phyloP scores from a whole-genome alignment of 2,797 vertebrate species.

The Coracias cyanogaster region DNA sequence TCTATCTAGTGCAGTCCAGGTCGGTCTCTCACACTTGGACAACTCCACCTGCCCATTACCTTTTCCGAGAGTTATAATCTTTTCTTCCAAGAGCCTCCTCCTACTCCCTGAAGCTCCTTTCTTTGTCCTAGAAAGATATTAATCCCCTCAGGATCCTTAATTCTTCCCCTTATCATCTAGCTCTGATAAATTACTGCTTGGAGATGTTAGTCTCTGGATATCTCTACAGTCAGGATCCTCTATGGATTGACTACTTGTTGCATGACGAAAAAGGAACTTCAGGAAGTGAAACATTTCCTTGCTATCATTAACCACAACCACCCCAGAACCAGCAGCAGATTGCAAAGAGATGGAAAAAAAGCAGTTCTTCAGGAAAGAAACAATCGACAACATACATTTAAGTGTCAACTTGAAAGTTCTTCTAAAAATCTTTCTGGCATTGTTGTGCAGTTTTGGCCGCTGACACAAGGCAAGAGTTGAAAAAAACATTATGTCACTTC shows the following conservation, averaged over 20 bases:
- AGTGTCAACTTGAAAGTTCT: not conserved
- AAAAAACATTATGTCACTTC: not conserved
- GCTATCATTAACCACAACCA: not conserved
- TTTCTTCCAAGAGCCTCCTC: not conserved
- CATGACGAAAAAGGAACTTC: not conserved
- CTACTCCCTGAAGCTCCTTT: not conserved
- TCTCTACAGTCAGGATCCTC: not conserved
- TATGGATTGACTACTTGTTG: not conserved
- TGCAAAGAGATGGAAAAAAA: not conserved
- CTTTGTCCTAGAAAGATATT: conserved; percentile 15
- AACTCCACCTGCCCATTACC: not conserved
- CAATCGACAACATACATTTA: not conserved
- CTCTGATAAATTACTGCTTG: conserved; percentile 5
- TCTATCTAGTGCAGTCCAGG: not conserved
- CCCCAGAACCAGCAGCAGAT: not conserved
- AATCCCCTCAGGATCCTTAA: conserved; percentile 1
- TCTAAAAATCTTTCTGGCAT: not conserved
- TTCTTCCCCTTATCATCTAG: conserved; percentile 1
- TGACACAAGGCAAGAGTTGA: not conserved
- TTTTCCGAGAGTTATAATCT: not conserved
- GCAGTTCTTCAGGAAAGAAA: not conserved
- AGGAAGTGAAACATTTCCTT: not conserved
- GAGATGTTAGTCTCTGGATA: not conserved
- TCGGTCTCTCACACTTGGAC: not conserved
- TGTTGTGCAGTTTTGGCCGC: not conserved